Base-by-base conservation (phyloP, 2,113 vertebrate species). In the Sarotherodon lohbergeri region DNA sequence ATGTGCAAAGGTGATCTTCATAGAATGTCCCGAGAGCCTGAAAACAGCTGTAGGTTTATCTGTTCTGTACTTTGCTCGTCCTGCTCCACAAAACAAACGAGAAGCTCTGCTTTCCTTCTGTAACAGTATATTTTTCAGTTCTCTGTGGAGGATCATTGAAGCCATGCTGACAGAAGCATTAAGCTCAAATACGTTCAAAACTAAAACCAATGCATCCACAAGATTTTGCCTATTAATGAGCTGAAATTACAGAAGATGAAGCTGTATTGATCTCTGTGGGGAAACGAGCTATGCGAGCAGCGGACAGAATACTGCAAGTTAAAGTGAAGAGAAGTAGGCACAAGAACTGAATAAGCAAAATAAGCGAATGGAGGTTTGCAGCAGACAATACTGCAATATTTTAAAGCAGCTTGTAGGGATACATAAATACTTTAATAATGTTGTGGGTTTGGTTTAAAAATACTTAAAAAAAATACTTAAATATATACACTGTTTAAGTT, bases 171-270 rank as follows among this genome's bases (percentile, higher is more conserved):
- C 3, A 34, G 76, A 7, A 84, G 50, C 80, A 34, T 80, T 46
- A 52, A 24, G 19, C 76, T 41, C 48, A 32, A 48, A 14, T 17
- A 6, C 24, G 24, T 82, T 84, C 39, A 11, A 61, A 32, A 19
- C 5, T 27, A 55, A 84, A 84, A 68, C 56, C 2, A 4, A 19
- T 43, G 57, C 29, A 54, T 66, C 36, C 12, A 43, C 54, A 17
- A 71, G 63, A 24, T 83, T 85, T 39, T 41, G 13, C 68, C 13
- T 46, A 32, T 61, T 86, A 85, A 46, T 86, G 71, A 86, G 80
- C 86, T 85, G 54, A 90, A 91, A 85, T 88, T 81, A 76, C 86
- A 82, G 86, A 3, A 52, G 39, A 61, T 81, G 52, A 90, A 36
- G 22, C 56, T 16, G 48, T 57, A 79, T 84, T 82, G 82, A 85